Percentiles rank a stretch among this genome's conserved stretches.
Evolutionary conservation across 1,140 invertebrate species (phyloP).

Genomic region (Galendromus occidentalis): DNA sequence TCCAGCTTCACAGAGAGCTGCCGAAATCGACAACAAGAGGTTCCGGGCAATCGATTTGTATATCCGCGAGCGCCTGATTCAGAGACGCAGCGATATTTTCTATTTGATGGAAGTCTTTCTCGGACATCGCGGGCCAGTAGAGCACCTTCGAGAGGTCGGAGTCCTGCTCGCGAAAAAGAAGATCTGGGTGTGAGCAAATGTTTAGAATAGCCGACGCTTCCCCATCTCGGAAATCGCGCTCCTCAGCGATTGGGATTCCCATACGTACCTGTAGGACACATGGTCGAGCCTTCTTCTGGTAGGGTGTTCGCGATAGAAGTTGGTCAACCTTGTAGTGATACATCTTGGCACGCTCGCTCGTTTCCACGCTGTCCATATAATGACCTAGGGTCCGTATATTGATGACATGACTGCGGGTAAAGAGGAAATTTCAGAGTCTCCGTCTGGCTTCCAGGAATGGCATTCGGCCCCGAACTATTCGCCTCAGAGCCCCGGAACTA

Average conservation of each 20-base stretch:
- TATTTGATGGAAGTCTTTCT: not conserved
- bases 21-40: constrained; percentile 4
- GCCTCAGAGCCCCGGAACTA: too few species aligned
- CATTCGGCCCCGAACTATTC: too few species aligned
- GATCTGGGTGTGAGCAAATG: too few species aligned
- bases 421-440: too few species aligned
- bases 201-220: too few species aligned
- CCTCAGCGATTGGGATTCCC: not conserved
- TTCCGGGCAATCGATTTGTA: not conserved
- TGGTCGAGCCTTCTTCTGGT: constrained; percentile 3
- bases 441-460: too few species aligned
- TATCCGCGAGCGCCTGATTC: not conserved
- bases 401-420: not conserved
- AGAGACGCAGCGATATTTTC: not conserved
- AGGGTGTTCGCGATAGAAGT: not conserved
- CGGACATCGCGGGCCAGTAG: not conserved
- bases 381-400: not conserved
- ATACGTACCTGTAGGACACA: not conserved
- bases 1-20: not conserved
- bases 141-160: not conserved
- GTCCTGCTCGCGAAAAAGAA: not conserved
- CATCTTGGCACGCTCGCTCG: not conserved
- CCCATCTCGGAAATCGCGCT: too few species aligned
- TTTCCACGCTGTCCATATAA: not conserved
- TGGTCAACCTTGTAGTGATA: constrained; percentile 8